Conservation (phyloP, 1,140 invertebrate species). For the Oncopeltus fasciatus region DNA sequence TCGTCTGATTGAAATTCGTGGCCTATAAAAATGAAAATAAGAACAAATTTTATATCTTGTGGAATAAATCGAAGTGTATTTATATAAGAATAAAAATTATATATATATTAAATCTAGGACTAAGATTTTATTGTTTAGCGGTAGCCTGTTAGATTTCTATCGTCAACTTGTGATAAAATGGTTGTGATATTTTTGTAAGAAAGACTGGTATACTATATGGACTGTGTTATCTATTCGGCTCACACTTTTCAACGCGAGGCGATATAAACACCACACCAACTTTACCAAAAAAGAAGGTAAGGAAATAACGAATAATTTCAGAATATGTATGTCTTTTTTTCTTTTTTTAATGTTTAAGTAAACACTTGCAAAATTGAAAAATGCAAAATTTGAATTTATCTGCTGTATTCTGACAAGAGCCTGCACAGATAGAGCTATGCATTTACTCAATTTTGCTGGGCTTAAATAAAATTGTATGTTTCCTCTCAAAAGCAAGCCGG, state of each 20-base stretch:
- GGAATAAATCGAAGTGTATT: slow-evolving; percentile 14
- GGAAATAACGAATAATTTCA: too few species aligned
- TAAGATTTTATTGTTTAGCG: slow-evolving; percentile 5
- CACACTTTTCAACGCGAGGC: background rate
- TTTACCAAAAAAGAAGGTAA: too few species aligned
- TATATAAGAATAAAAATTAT: slow-evolving; percentile 5
- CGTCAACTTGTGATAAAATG: slow-evolving; percentile 22
- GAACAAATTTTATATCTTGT: slow-evolving; percentile 18
- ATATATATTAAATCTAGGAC: background rate
- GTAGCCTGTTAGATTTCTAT: slow-evolving; percentile 6
- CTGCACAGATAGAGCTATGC: background rate
- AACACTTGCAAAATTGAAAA: background rate
- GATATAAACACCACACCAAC: background rate
- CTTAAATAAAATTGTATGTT: background rate
- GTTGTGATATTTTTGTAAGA: slow-evolving; percentile 23
- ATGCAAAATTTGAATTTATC: background rate
- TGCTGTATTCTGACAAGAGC: background rate
- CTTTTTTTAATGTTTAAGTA: too few species aligned
- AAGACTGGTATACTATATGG: slow-evolving; percentile 18
- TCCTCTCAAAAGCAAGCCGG: background rate
- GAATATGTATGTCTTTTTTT: too few species aligned
- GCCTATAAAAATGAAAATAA: slow-evolving; percentile 18
- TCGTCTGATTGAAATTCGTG: slow-evolving; percentile 20
- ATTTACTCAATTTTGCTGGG: background rate
- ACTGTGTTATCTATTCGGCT: background rate